A percentile compares a stretch with the other conserved stretches of the same genome.
phyloP scores from a whole-genome alignment of 2,113 vertebrate species.

The Zingel zingel region DNA sequence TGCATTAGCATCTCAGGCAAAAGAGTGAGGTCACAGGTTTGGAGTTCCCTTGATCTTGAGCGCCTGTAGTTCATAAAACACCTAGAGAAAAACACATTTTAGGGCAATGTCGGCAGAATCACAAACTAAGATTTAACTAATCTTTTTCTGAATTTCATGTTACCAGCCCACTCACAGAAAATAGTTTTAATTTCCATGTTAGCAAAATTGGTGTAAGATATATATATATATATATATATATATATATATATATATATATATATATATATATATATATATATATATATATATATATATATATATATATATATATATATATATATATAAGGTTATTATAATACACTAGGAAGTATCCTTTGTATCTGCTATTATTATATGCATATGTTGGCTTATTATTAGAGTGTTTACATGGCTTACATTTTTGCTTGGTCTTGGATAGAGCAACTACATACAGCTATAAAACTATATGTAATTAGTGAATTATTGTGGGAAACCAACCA shows the following conservation, averaged over 20 bases:
- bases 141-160: background rate
- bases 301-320: no score
- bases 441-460: background rate
- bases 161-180: background rate
- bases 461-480: conserved; percentile 6
- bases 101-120: background rate
- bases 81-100: conserved; percentile 28
- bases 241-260: no score
- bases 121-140: conserved; percentile 1
- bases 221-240: no score
- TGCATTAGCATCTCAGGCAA: conserved; percentile 45
- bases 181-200: background rate
- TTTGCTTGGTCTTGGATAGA: background rate
- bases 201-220: background rate
- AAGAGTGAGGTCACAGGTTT: conserved; percentile 64
- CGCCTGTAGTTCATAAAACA: conserved; percentile 59
- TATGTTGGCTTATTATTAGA: background rate
- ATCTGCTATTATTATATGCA: background rate
- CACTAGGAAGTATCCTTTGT: accelerated
- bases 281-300: no score
- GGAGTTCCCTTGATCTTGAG: conserved; percentile 58
- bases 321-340: no score
- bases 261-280: no score
- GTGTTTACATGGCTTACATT: background rate
- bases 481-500: background rate